Evolutionary conservation across 2,888 invertebrate species (phyloP), one percentile per base, ranked within the genome.

Genomic region (Resseliella maxima): DNA sequence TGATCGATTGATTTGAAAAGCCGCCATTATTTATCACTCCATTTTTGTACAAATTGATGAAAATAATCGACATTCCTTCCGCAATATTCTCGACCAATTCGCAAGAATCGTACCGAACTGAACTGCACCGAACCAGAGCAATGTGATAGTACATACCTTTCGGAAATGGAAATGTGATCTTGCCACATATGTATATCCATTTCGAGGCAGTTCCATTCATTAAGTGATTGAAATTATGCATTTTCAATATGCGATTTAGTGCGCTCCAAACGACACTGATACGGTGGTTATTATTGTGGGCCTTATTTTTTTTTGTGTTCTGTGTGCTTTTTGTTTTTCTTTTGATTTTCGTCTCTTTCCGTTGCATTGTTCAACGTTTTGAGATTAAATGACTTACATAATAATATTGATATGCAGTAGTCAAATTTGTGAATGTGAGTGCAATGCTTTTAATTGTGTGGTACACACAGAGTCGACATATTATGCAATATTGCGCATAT

Each of bases 361-460:
- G n/a, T n/a, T 72, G 72, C 72, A 72, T 72, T 72, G 72, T 72
- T 72, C 72, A 72, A n/a, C 72, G 72, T 72, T 72, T 72, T 6
- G 72, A 10, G 31, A 72, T 72, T 31, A 72, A 72, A 31, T 31
- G 72, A 15, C 27, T 72, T 72, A 72, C 72, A 31, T 72, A 72
- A 72, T 72, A 41, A 8, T 41, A 41, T 72, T 72, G 72, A 72
- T 35, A 72, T 72, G 72, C 72, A 72, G 72, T 72, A 72, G 72
- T 72, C 72, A 72, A 72, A 72, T 72, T 72, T 72, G 72, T 72
- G 72, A 72, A 72, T 72, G 72, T 72, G 72, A 21, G 31, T 59
- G 59, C 59, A 50, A 1, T 59, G 59, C 27, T 59, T 59, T 59
- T 59, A 59, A 59, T 59, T 59, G 59, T 59, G 59, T 59, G 59